Conservation (phyloP, 2,113 vertebrate species). For the Brachionichthys hirsutus region DNA sequence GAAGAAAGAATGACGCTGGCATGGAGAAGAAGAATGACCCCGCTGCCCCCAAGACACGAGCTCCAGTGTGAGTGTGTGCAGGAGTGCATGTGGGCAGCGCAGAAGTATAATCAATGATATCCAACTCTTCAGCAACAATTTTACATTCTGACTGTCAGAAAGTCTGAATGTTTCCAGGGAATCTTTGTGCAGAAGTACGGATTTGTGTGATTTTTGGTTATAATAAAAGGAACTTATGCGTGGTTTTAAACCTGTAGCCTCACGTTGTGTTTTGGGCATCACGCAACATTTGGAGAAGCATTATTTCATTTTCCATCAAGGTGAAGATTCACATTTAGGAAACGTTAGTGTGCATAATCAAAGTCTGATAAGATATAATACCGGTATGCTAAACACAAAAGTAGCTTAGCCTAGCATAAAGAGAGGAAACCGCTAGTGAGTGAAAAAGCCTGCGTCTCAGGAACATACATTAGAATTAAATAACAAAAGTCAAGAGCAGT, state of each 20-base stretch:
- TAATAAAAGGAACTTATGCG: background rate
- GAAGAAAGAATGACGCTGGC: constrained; percentile 18
- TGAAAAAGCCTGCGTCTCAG: too few species aligned
- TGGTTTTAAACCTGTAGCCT: background rate
- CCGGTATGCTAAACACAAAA: too few species aligned
- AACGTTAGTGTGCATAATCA: too few species aligned
- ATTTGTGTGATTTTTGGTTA: background rate
- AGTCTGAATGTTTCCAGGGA: background rate
- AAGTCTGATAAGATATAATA: too few species aligned
- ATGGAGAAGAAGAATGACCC: constrained; percentile 9
- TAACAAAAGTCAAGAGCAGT: too few species aligned
- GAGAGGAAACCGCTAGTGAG: too few species aligned
- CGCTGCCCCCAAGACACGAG: constrained; percentile 15
- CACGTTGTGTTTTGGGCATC: background rate
- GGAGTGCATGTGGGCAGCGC: constrained; percentile 9
- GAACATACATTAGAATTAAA: too few species aligned
- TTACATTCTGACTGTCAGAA: background rate
- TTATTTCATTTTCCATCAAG: too few species aligned
- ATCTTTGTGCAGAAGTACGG: background rate
- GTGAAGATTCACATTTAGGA: too few species aligned
- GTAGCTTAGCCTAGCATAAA: too few species aligned
- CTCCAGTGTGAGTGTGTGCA: background rate
- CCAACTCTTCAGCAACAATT: constrained; percentile 21
- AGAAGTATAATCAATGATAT: constrained; percentile 29
- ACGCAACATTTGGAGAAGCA: too few species aligned